Conservation (phyloP, 1,140 invertebrate genomes). For the Heliconius hermathena region DNA sequence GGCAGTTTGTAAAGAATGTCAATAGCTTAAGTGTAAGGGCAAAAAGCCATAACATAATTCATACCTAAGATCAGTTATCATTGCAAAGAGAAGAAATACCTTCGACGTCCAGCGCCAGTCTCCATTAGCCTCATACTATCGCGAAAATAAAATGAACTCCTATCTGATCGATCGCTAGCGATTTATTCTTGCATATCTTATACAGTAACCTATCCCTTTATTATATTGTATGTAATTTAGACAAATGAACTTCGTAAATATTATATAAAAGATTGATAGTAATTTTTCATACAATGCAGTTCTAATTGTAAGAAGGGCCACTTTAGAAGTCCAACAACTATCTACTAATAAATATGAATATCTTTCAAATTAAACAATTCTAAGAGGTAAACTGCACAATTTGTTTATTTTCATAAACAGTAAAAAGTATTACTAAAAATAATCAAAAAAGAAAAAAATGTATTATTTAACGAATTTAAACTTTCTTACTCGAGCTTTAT, state of each 20-base stretch:
- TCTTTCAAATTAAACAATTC: too few species aligned
- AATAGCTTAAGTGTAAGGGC: not conserved
- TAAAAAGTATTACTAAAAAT: too few species aligned
- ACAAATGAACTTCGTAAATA: not conserved
- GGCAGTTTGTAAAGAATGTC: not conserved
- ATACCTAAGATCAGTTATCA: not conserved
- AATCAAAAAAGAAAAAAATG: too few species aligned
- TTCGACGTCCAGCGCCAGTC: not conserved
- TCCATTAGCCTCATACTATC: not conserved
- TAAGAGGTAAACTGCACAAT: too few species aligned
- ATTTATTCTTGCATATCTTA: not conserved
- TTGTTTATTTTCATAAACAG: too few species aligned
- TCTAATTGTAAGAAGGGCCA: too few species aligned
- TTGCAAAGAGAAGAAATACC: not conserved
- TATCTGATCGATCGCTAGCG: not conserved
- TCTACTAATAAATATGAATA: too few species aligned
- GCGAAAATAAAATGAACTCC: not conserved
- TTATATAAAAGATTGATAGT: not conserved
- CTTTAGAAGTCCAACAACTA: too few species aligned
- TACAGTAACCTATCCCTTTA: not conserved
- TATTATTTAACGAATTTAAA: too few species aligned
- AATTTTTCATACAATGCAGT: not conserved
- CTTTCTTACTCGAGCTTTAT: too few species aligned
- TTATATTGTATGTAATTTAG: not conserved
- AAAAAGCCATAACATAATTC: constrained; percentile 3